A percentile compares a stretch with the other conserved stretches of the same genome.
Evolutionary conservation across 2,113 vertebrate species (phyloP).

Genomic region (Triplophysa dalaica): DNA sequence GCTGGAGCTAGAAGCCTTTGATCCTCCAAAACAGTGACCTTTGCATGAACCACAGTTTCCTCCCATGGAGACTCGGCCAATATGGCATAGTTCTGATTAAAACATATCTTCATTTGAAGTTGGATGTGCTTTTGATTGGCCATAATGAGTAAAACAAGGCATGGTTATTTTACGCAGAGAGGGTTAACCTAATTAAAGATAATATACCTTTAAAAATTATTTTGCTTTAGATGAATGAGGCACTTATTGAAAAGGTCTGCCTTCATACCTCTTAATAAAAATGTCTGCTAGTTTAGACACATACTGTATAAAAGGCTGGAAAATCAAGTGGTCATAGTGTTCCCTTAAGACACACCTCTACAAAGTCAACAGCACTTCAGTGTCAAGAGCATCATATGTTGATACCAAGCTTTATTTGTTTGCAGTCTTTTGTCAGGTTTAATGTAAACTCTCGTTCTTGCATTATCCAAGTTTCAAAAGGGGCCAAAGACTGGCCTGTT

Average conservation of each 20-base stretch:
- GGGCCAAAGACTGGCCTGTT: constrained; percentile 36
- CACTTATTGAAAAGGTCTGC: neutral
- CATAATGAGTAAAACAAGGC: constrained; percentile 7
- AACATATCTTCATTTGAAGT: constrained; percentile 38
- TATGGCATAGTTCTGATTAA: constrained; percentile 50
- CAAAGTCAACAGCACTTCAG: too few species aligned
- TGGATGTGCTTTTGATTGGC: constrained; percentile 32
- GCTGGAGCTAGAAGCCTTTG: constrained; percentile 50
- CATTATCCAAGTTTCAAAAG: constrained; percentile 23
- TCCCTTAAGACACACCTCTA: neutral
- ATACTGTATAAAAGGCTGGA: too few species aligned
- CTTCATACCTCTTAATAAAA: neutral
- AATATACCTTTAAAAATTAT: constrained; percentile 10
- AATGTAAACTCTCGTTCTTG: neutral
- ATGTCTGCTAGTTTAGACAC: constrained; percentile 8
- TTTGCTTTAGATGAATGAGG: constrained; percentile 17
- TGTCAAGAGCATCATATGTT: neutral
- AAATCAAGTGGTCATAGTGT: constrained; percentile 8
- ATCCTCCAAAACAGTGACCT: constrained; percentile 56
- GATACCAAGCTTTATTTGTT: neutral
- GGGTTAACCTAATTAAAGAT: constrained; percentile 17
- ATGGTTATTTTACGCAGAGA: neutral
- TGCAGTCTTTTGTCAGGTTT: neutral
- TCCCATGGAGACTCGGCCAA: constrained; percentile 39
- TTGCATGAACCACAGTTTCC: constrained; percentile 46